Base-by-base conservation (phyloP, 2,888 invertebrate genomes). In the Drymonia ruficornis region DNA sequence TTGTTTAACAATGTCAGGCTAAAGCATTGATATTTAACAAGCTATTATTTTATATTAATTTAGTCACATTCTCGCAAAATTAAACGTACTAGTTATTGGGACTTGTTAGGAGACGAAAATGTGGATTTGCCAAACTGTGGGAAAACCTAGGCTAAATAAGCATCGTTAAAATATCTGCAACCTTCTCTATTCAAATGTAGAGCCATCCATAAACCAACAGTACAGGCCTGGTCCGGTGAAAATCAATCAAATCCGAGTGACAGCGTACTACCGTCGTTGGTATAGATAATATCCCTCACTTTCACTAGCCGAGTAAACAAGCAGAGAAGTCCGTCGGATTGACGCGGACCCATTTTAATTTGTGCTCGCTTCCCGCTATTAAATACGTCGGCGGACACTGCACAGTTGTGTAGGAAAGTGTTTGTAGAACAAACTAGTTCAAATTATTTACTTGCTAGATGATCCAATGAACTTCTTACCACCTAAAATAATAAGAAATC, bases 331-430 rank as follows among this genome's bases (percentile, higher is more conserved):
- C 84, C 80, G 83, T 74, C 75, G 72, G 76, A 81, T 76, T 81
- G 83, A 81, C 81, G 79, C 80, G 80, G 78, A 81, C 81, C 83
- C 76, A 84, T 86, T 87, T 89, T 86, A 86, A 86, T 86, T 84
- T 86, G 83, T 84, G 81, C 73, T 79, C 81, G 80, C 80, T 88
- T 88, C 86, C 89, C 86, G 87, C 83, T 80, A 85, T 88, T 88
- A 89, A 81, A 77, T 80, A 76, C 77, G 77, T 74, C 77, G 72
- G 72, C 61, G 65, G 63, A 67, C 57, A 56, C 53, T 56, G 74
- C 65, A 80, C 76, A 63, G 61, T 42, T 54, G 54, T 1, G 55
- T 16, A 44, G 65, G 67, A 47, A 78, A 79, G 66, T 69, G 61
- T 48, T 70, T 36, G 23, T 23, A 12, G 43, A 49, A 52, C 19